phyloP scores from a whole-genome alignment of 2,888 invertebrate species.

The Diarsia mendica region DNA sequence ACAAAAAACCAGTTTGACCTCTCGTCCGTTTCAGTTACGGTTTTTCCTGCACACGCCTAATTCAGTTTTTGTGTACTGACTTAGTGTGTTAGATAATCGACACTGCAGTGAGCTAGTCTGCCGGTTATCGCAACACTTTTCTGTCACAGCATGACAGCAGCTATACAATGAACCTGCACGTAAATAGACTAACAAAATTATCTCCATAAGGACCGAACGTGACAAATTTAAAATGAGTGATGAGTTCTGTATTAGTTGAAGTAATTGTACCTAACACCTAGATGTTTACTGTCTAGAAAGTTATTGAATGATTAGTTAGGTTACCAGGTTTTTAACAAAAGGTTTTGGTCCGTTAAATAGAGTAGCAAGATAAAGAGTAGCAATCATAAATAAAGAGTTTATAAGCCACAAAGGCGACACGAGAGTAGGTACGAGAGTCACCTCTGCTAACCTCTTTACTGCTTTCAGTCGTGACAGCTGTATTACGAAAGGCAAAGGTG shows the following conservation, averaged over 20 bases:
- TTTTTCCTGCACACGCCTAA: slow-evolving; percentile 35
- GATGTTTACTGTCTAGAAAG: slow-evolving; percentile 6
- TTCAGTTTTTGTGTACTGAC: slow-evolving; percentile 30
- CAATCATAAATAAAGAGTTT: too few species aligned
- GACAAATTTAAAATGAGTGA: slow-evolving; percentile 28
- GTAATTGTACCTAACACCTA: neutral
- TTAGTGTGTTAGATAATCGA: slow-evolving; percentile 28
- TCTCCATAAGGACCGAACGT: slow-evolving; percentile 18
- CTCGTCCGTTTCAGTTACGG: slow-evolving; percentile 51
- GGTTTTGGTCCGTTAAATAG: too few species aligned
- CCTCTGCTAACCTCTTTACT: neutral
- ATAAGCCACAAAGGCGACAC: neutral
- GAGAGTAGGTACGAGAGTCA: too few species aligned
- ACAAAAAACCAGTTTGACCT: slow-evolving; percentile 42
- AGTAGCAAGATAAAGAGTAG: too few species aligned
- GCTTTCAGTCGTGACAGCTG: neutral
- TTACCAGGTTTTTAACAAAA: neutral
- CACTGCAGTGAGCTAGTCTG: neutral
- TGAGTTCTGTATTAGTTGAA: neutral
- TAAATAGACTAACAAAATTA: slow-evolving; percentile 54
- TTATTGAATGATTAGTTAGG: neutral
- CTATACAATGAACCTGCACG: slow-evolving; percentile 42
- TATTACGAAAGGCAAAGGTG: neutral
- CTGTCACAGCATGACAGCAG: slow-evolving; percentile 31
- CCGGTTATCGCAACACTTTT: slow-evolving; percentile 33